Evolutionary conservation across 2,113 vertebrate genomes (phyloP), one percentile per base, ranked within the genome.

Genomic region (Chunga burmeisteri): DNA sequence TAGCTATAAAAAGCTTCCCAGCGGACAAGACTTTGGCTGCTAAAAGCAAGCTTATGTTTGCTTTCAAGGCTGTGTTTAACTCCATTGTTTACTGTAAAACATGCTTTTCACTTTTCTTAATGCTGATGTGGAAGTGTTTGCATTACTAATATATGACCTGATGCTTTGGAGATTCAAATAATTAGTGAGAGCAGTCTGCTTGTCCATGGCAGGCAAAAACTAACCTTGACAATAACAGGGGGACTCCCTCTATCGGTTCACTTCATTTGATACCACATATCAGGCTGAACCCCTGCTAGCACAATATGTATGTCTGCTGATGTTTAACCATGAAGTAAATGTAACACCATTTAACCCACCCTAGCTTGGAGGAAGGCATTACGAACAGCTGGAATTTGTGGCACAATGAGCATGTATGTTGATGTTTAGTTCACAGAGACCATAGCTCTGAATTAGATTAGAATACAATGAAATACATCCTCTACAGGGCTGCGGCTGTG

Each of bases 51-150:
- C 10, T 86, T 77, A 36, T 63, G 16, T 80, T 94, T 92, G 29
- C 44, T 86, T 88, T 65, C 71, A 91, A 86, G n/a, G 26, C 13
- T 80, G n/a, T 72, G 70, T 68, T 72, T 80, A 65, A 59, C 49
- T 59, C 38, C 29, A 55, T 16, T 36, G 1, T 80, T 95, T 75
- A 59, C 62, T 68, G 62, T 83, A 86, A 65, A 88, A 63, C 29
- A 13, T 12, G 16, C 4, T 52, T 89, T 87, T 90, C 23, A 11
- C 21, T 46, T 13, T 82, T 53, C 32, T 75, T 88, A 59, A 75
- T 36, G 34, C 40, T 52, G 52, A 52, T 77, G 32, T 72, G 20
- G 29, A 86, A 95, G 10, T 80, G 26, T 16, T 82, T 65, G 34
- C 19, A 74, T 46, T 81, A 63, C 27, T 84, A 70, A 73, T 40